phyloP scores from a whole-genome alignment of 2,888 invertebrate genomes.

The Lasioglossum pauxillum region DNA sequence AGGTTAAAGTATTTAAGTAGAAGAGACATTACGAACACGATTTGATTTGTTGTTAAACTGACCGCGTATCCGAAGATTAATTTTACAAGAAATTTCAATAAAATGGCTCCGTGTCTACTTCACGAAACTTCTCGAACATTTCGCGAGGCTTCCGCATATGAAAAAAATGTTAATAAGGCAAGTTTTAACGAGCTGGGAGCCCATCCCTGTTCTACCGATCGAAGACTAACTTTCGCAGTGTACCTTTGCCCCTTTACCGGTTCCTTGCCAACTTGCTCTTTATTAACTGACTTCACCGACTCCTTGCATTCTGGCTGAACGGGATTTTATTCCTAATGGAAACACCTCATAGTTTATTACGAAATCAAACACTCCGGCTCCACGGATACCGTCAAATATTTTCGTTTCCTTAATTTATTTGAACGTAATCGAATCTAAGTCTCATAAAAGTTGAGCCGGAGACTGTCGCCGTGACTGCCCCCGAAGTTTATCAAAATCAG shows the following conservation, averaged over 20 bases:
- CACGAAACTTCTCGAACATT: slow-evolving; percentile 78
- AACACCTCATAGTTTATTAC: slow-evolving; percentile 21
- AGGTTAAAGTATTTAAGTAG: background rate
- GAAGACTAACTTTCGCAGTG: slow-evolving; percentile 41
- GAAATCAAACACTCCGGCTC: slow-evolving; percentile 32
- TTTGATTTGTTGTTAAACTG: slow-evolving; percentile 69
- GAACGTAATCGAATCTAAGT: slow-evolving; percentile 25
- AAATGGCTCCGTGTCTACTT: slow-evolving; percentile 71
- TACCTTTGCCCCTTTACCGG: slow-evolving; percentile 39
- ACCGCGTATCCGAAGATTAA: slow-evolving; percentile 63
- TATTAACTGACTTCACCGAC: slow-evolving; percentile 73
- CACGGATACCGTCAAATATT: slow-evolving; percentile 44
- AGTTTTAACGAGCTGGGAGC: slow-evolving; percentile 81
- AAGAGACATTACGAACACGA: background rate
- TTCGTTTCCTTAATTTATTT: slow-evolving; percentile 29
- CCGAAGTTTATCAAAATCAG: slow-evolving; percentile 39
- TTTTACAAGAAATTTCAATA: slow-evolving; percentile 52
- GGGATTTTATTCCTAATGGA: slow-evolving; percentile 33
- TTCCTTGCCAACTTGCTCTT: slow-evolving; percentile 68
- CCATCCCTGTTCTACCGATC: slow-evolving; percentile 58
- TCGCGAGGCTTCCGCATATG: slow-evolving; percentile 79
- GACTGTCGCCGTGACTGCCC: background rate
- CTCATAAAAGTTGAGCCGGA: slow-evolving; percentile 36
- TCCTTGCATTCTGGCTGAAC: slow-evolving; percentile 13
- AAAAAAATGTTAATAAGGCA: slow-evolving; percentile 83